phyloP scores from a whole-genome alignment of 2,797 vertebrate genomes.

The Anas acuta region DNA sequence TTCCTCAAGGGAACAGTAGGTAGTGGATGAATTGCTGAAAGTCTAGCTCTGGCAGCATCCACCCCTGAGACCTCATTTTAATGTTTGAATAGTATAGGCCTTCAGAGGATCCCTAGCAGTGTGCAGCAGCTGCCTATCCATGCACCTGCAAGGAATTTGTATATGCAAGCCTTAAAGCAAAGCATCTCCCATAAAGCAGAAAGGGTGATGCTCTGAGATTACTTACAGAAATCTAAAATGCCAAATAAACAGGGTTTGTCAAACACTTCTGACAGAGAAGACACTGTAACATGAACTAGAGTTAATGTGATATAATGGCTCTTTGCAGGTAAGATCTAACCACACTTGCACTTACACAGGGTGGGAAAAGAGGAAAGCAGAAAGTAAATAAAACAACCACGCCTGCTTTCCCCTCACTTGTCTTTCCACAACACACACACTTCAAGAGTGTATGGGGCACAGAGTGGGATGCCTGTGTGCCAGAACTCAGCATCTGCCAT shows the following conservation, averaged over 20 bases:
- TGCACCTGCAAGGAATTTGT: not conserved
- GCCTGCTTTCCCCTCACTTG: not conserved
- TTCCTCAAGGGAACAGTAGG: not conserved
- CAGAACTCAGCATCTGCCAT: not conserved
- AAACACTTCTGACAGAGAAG: not conserved
- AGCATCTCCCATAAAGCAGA: fast-evolving
- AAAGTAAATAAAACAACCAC: not conserved
- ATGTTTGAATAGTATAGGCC: not conserved
- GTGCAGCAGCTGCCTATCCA: not conserved
- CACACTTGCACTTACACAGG: not conserved
- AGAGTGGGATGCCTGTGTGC: not conserved
- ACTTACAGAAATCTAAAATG: not conserved
- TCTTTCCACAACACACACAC: fast-evolving
- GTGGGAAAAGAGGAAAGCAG: not conserved
- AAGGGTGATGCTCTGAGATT: not conserved
- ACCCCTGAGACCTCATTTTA: not conserved
- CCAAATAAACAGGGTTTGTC: not conserved
- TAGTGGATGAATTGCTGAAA: not conserved
- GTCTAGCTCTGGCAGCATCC: not conserved
- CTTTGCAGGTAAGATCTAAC: not conserved
- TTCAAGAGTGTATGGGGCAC: fast-evolving
- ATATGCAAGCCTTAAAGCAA: not conserved
- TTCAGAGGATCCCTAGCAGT: not conserved
- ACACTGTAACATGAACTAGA: fast-evolving
- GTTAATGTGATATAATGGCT: not conserved